Evolutionary conservation across 2,888 invertebrate species (phyloP).

Genomic region (Apamea epomidion): DNA sequence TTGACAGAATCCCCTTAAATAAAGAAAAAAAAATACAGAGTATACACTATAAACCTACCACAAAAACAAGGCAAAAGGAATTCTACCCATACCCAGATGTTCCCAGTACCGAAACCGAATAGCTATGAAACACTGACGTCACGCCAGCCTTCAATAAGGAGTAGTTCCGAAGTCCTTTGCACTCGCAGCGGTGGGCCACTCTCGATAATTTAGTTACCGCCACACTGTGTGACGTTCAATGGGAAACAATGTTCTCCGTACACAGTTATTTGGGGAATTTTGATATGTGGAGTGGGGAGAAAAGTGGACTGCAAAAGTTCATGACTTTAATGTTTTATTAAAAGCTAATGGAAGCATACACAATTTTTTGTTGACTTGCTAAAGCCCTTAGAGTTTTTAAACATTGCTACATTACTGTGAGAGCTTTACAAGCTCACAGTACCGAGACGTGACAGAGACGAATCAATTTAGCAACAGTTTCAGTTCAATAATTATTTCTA

Average conservation of each 20-base stretch:
- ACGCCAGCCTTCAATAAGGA: background rate
- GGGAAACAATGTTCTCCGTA: constrained; percentile 5
- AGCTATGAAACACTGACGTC: background rate
- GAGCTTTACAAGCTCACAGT: too few species aligned
- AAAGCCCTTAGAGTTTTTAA: background rate
- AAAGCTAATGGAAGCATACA: background rate
- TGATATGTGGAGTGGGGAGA: background rate
- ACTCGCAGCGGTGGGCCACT: background rate
- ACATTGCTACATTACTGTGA: too few species aligned
- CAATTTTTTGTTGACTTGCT: background rate
- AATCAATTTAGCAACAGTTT: too few species aligned
- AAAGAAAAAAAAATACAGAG: too few species aligned
- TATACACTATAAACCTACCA: too few species aligned
- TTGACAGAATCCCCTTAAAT: too few species aligned
- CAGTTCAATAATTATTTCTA: too few species aligned
- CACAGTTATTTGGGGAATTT: background rate
- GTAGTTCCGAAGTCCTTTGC: constrained; percentile 1
- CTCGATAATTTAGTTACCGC: constrained; percentile 20
- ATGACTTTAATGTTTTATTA: background rate
- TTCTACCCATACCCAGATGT: background rate
- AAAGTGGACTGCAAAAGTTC: background rate
- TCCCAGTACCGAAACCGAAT: background rate
- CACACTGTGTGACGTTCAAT: constrained; percentile 3
- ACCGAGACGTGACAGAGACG: too few species aligned
- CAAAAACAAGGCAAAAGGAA: background rate